Base-by-base conservation (phyloP, 1,140 invertebrate genomes). In the Diachasmimorpha longicaudata region DNA sequence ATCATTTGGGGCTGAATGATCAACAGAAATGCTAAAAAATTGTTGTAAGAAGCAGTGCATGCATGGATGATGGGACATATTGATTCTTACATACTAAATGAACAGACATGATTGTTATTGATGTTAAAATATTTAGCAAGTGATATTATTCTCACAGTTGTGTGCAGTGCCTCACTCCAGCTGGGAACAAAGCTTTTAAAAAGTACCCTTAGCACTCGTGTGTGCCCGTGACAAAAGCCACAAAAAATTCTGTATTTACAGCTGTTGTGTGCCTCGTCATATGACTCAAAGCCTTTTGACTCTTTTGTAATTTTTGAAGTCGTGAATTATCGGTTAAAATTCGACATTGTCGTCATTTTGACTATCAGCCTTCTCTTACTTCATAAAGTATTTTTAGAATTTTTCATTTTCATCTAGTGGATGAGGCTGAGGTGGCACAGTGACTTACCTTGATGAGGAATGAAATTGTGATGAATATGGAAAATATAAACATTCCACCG, bases 401-500 rank as follows among this genome's bases (percentile, higher is more conserved):
- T 10, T 42, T 66, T 66, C 6, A 3, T n/a, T 73, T 25, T 66
- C 42, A 11, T 21, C 14, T 25, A 14, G n/a, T 58, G 19, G 55
- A 6, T 36, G 13, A 9, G 6, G 21, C 36, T n/a, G 16, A 58
- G 16, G 21, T 31, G 58, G 14, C 14, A n/a, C 36, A n/a, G 37
- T 46, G 63, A 89, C 90, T 90, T 90, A 94, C 96, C 93, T 96
- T 96, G 88, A 98, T 96, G 81, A 98, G 93, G 87, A 98, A 94
- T 78, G 96, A 97, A 89, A 99, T 98, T 77, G 97, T 98, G 88
- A 99, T 97, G 90, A 98, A 96, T 85, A 99, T 96, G 85, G 97
- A 98, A 90, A 98, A 97, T 87, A 98, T 95, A 89, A 98, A 98
- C 97, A 99, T 99, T 84, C 96, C 96, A 81, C 96, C 95, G 79